Percentiles rank a stretch among this genome's conserved stretches.
Evolutionary conservation across 2,113 vertebrate species (phyloP).

Genomic region (Pteronura brasiliensis): DNA sequence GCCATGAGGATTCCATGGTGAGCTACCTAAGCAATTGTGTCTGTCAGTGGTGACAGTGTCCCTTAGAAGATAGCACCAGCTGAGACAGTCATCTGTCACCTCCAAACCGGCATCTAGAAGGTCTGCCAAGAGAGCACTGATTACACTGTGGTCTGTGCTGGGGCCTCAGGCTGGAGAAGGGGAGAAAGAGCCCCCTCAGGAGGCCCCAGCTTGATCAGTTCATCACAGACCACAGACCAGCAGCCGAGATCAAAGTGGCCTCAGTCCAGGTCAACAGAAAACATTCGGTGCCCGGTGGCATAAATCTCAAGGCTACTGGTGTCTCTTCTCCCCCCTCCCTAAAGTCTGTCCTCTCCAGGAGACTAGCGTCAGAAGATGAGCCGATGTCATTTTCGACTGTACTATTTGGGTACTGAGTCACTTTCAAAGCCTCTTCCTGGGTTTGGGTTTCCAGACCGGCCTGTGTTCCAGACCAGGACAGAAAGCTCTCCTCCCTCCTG

Average conservation of each 20-base stretch:
- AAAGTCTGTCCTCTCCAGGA: not conserved
- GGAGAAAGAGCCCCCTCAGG: not conserved
- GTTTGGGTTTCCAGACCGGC: constrained; percentile 46
- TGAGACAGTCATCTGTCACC: not conserved
- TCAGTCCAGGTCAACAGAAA: constrained; percentile 22
- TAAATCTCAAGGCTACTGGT: not conserved
- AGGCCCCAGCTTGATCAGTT: not conserved
- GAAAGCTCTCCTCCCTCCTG: not conserved
- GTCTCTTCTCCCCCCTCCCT: not conserved
- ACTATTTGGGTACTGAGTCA: constrained; percentile 43
- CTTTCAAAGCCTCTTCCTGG: constrained; percentile 36
- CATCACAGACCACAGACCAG: not conserved
- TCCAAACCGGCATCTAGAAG: not conserved
- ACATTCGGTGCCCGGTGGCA: not conserved
- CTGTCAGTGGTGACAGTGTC: not conserved
- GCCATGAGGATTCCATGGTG: not conserved
- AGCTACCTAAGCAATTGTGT: not conserved
- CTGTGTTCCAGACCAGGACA: not conserved
- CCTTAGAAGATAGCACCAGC: not conserved
- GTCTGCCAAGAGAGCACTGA: not conserved
- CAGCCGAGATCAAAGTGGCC: not conserved
- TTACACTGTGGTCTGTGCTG: not conserved
- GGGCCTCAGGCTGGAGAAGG: not conserved
- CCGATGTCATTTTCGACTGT: not conserved
- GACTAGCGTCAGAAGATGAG: not conserved